Evolutionary conservation across 2,797 vertebrate species (phyloP).

Genomic region (Fratercula arctica): DNA sequence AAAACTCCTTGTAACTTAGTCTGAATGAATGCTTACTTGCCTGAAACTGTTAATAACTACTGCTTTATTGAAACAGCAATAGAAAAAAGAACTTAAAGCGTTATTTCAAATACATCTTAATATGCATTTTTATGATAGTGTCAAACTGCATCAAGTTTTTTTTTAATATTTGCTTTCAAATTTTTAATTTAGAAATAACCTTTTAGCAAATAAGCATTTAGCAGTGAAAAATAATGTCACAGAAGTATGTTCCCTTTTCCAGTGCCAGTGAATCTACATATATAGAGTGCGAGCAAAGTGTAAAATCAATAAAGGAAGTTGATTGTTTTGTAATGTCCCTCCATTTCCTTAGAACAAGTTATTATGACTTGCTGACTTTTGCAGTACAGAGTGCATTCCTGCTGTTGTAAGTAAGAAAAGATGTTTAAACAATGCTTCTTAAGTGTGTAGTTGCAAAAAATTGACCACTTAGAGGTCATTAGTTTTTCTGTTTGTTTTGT

Average conservation of each 20-base stretch:
- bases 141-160: background rate
- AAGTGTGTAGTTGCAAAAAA: background rate
- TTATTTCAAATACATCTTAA: background rate
- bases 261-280: background rate
- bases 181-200: constrained; percentile 40
- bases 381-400: background rate
- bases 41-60: background rate
- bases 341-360: constrained; percentile 42
- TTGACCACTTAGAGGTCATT: background rate
- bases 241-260: background rate
- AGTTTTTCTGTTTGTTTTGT: background rate
- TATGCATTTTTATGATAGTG: background rate
- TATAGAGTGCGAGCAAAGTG: background rate
- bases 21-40: background rate
- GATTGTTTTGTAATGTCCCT: constrained; percentile 59
- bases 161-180: constrained; percentile 5
- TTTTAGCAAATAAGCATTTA: constrained; percentile 21
- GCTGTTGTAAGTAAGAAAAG: constrained; percentile 14
- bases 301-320: constrained; percentile 60
- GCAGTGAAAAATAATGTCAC: constrained; percentile 16
- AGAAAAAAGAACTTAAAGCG: background rate
- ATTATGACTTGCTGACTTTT: constrained; percentile 45
- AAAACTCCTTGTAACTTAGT: background rate
- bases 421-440: background rate
- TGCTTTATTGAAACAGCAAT: background rate